Base-by-base conservation (phyloP, 2,797 vertebrate species). In the Nannoperca obscura region DNA sequence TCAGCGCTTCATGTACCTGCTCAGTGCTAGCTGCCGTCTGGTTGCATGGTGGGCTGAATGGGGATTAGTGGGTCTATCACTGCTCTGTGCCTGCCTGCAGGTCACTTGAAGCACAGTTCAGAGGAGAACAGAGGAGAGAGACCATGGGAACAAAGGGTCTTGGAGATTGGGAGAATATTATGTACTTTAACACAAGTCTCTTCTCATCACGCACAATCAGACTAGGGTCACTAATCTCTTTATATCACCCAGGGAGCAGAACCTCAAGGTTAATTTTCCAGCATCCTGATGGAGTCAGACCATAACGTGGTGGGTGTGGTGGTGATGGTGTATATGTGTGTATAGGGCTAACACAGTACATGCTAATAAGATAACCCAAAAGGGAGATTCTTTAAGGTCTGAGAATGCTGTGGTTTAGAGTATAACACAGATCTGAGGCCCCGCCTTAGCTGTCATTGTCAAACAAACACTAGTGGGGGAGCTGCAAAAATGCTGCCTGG, bases 341-440 rank as follows among this genome's bases (percentile, higher is more conserved):
- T 52, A 20, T 46, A 44, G 12, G 63, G 76, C 38, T 84, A 75
- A 71, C 44, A 70, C 73, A 81, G 61, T 78, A 68, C 74, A 85
- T 80, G 80, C 86, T 87, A 70, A 82, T 76, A 78, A 74, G 74
- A 74, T 61, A 80, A 85, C 74, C 84, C 62, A 71, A 86, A 83
- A 78, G 64, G 19, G 71, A 89, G 84, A 91, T 91, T 92, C 75
- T 89, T 91, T 55, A 84, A 85, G 78, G 88, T 93, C 91, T 94
- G 89, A 92, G 89, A 93, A 94, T 92, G 88, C 73, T 93, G 88
- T 83, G 87, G 89, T 92, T 92, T 89, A 80, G 77, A 65, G 71
- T 84, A 83, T 78, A 88, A 90, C 86, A 85, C 73, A 83, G 78
- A 83, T 88, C 79, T 81, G 54, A 87, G 62, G 61, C 84, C 20